phyloP scores from a whole-genome alignment of 2,113 vertebrate species.

The Marcusenius ussheri region DNA sequence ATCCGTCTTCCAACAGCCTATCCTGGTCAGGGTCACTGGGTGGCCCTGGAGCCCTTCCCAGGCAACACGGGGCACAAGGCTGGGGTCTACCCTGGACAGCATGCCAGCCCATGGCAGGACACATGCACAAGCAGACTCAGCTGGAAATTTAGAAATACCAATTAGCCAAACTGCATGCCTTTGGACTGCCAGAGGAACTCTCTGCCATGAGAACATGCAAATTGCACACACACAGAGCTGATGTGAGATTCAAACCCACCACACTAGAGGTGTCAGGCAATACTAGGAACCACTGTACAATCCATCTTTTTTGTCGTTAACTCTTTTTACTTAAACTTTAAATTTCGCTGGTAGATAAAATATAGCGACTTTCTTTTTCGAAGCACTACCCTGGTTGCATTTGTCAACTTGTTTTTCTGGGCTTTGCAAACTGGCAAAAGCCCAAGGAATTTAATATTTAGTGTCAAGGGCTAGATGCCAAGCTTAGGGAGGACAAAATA shows the following conservation, averaged over 20 bases:
- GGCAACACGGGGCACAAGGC: neutral
- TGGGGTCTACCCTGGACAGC: neutral
- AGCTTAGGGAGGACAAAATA: conserved; percentile 1
- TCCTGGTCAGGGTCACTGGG: neutral
- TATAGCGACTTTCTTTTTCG: neutral
- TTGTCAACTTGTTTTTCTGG: conserved; percentile 8
- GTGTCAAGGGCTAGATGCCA: conserved; percentile 9
- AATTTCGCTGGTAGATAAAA: neutral
- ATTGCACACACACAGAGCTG: neutral
- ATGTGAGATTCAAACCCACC: neutral
- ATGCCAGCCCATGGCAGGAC: neutral
- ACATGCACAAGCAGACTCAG: neutral
- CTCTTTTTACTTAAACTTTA: neutral
- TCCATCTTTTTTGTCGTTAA: neutral
- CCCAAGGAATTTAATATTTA: conserved; percentile 12
- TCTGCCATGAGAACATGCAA: neutral
- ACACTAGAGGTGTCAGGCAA: neutral
- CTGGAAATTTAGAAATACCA: neutral
- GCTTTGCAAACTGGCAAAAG: neutral
- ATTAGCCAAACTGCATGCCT: neutral
- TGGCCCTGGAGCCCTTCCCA: neutral
- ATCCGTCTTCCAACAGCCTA: neutral
- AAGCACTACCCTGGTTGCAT: neutral
- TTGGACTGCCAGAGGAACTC: neutral
- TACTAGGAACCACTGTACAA: neutral